Base-by-base conservation (phyloP, 2,113 vertebrate genomes). In the Fregata magnificens region DNA sequence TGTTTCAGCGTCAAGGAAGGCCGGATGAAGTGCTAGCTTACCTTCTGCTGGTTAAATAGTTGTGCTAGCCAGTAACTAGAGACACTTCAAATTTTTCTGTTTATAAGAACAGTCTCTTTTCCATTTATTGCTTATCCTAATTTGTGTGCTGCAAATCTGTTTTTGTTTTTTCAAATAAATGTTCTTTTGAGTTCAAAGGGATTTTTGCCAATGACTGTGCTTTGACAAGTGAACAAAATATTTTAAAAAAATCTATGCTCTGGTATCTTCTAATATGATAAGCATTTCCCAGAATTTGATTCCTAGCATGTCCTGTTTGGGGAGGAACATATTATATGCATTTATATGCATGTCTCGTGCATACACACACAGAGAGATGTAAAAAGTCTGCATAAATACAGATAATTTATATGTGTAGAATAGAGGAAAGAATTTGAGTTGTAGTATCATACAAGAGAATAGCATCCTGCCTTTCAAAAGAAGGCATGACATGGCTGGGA, bases 301-400 rank as follows among this genome's bases (percentile, higher is more conserved):
- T 92, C 24, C 40, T 72, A 38, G 2, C 7, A 0, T 81, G 45
- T 62, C 16, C 36, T 0, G 0, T 66, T 25, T 40, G 20, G 28
- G 11, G 13, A 74, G 32, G 13, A 84, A 31, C 4, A 12, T 22
- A 3, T 61, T 59, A 24, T 38, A 4, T 69, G 31, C 11, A 8
- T 50, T 16, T 31, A 13, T 34, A 5, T 32, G 10, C 16, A 4
- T 49, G 12, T 59, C 38, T 59, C 20, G 0, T 78, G 29, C 40
- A 36, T 55, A 16, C 17, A 14, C 21, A 24, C 5, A 10, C 13
- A 31, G 34, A n/a, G 9, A 36, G n/a, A n/a, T n/a, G n/a, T 73
- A 79, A 72, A 86, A 92, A 63, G 2, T 45, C 44, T 80, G 36
- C 62, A n/a, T 74, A 66, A 86, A 45, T 73, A 38, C 7, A 17